Evolutionary conservation across 2,888 invertebrate species (phyloP).

Genomic region (Yponomeuta sedellus): DNA sequence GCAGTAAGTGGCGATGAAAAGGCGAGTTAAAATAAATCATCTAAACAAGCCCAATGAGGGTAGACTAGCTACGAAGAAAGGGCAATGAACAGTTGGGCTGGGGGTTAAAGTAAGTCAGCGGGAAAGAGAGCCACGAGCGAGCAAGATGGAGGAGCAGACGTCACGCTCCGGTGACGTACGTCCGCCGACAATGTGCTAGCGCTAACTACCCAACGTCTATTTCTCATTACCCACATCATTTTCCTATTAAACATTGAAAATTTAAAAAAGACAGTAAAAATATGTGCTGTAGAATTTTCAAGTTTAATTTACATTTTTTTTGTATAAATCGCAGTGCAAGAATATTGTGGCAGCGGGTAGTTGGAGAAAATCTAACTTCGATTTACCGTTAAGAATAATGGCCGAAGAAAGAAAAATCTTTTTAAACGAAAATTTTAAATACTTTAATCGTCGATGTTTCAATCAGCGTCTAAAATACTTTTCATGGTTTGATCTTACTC

Average conservation of each 20-base stretch:
- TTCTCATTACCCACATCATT: conserved; percentile 5
- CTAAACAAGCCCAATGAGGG: conserved; percentile 37
- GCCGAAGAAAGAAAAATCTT: too few relatives aligned
- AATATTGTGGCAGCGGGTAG: not conserved
- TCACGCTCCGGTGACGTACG: conserved; percentile 62
- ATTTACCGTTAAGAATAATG: too few relatives aligned
- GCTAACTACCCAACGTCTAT: conserved; percentile 6
- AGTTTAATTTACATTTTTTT: too few relatives aligned
- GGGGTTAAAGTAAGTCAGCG: conserved; percentile 36
- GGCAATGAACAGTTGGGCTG: conserved; percentile 43
- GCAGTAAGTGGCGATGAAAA: conserved; percentile 9
- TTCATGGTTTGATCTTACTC: conserved; percentile 47
- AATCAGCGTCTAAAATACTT: not conserved
- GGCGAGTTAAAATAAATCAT: conserved; percentile 26
- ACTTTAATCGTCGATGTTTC: too few relatives aligned
- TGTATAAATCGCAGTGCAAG: too few relatives aligned
- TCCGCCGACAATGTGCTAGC: conserved; percentile 25
- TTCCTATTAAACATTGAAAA: not conserved
- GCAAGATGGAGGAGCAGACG: conserved; percentile 42
- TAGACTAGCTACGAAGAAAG: conserved; percentile 38
- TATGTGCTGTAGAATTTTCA: not conserved
- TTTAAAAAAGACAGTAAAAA: not conserved
- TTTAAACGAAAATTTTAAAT: too few relatives aligned
- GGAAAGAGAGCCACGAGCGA: conserved; percentile 35
- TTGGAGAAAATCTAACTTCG: not conserved